Base-by-base conservation (phyloP, 2,888 invertebrate species). In the Noctuana brunneofusca region DNA sequence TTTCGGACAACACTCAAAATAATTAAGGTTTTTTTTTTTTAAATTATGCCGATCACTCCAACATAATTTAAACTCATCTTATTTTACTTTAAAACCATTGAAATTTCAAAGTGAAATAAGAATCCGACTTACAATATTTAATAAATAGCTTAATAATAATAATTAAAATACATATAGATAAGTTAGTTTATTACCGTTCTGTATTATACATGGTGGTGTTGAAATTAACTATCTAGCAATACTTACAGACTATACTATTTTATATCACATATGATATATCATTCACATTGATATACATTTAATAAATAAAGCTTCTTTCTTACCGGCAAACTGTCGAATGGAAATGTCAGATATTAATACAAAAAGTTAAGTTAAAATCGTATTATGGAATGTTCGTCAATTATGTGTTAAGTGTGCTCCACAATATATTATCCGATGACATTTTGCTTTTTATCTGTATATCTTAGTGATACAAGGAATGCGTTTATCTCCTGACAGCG, bases 251-350 rank as follows among this genome's bases (percentile, higher is more conserved):
- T 84, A 86, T 38, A 78, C 81, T 88, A 89, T 71, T 79, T 81
- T 89, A 90, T 90, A 90, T 90, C 90, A 90, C 90, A 90, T 85
- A 85, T 84, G 83, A 86, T 84, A 83, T 84, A 88, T 86, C 87
- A 87, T 87, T 82, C 80, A 83, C 78, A 78, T 83, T 81, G 80
- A 86, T 82, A 83, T 80, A 83, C 75, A 81, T 81, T 79, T 73
- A 73, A 72, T 73, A 72, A 81, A 83, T 87, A 84, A 84, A 86
- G 81, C 83, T 85, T 81, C 69, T 71, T 65, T 75, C 72, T 72
- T 70, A 76, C 70, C 74, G 75, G 81, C 79, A 81, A 85, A 83
- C 82, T 80, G 78, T 80, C 75, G 74, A 79, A 75, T 71, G 76
- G 76, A 79, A 78, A 76, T 77, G 82, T 84, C 81, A 80, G 70